Evolutionary conservation across 1,140 invertebrate species (phyloP), one percentile per base, ranked within the genome.

Genomic region (Drosophila malerkotliana): DNA sequence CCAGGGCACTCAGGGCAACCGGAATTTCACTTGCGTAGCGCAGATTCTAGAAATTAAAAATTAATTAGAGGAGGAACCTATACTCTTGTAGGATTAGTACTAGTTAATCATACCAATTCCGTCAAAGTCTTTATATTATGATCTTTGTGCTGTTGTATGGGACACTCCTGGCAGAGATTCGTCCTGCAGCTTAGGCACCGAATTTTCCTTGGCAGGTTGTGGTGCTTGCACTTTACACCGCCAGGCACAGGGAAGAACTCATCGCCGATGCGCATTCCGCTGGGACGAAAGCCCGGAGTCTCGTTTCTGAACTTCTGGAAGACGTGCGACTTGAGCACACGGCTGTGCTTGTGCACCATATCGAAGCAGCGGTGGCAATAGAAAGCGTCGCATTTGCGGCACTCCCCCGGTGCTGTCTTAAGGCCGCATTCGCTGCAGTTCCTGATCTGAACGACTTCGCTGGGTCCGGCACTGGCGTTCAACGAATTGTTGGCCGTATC

Each of bases 361-460:
- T 79, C 71, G 21, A 88, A 91, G 45, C 90, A 91, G 2, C 48
- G 34, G 3, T 49, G 61, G 48, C 90, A 91, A 39, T 78, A 91
- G 39, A 56, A 69, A 1, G 62, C 75, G n/a, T 75, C 78, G 53
- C 90, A 91, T 9, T 82, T 71, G 2, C 39, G 41, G 56, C 90
- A 91, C 7, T 77, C 47, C 9, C 84, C 78, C 7, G 18, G 26
- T 10, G 77, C 72, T 0, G 28, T 39, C 7, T 6, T 45, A 2
- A 30, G 1, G 10, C 61, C 21, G 47, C 90, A 91, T 49, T 91
- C 90, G 37, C 54, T 72, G 66, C 90, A 91, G 3, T 79, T 79
- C 1, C 45, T 24, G 4, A 54, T 24, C 21, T 9, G 15, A n/a
- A 68, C 6, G 9, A 71, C 14, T 26, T 63, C 24, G 0, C 69